Percentiles rank a stretch among this genome's conserved stretches.
Evolutionary conservation across 2,797 vertebrate genomes (phyloP).

Genomic region (Furcifer pardalis): DNA sequence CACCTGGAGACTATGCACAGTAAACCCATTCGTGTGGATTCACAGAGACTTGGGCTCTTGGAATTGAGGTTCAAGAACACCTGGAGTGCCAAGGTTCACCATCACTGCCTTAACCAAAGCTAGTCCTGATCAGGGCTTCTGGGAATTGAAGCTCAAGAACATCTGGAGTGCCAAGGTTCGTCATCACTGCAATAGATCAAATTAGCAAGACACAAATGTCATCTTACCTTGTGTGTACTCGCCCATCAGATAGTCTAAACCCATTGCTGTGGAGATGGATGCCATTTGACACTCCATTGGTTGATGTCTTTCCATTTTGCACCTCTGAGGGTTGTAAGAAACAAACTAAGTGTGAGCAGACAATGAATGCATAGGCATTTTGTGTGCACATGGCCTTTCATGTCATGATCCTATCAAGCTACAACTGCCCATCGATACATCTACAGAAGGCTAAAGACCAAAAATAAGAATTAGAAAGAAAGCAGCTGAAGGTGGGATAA

Average conservation of each 20-base stretch:
- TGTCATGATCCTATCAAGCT: not conserved
- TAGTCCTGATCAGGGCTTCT: too few relatives aligned
- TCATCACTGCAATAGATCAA: not conserved
- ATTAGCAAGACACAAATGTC: not conserved
- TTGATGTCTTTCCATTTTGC: slow-evolving; percentile 91
- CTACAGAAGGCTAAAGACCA: not conserved
- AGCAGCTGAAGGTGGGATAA: not conserved
- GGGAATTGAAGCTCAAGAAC: too few relatives aligned
- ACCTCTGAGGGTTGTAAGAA: slow-evolving; percentile 77
- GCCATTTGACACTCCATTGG: slow-evolving; percentile 91
- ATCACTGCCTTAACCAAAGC: too few relatives aligned
- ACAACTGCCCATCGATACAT: not conserved
- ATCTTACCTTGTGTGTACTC: slow-evolving; percentile 80
- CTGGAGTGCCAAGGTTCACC: too few relatives aligned
- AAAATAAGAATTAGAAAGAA: not conserved
- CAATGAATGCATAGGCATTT: not conserved
- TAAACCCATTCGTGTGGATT: too few relatives aligned
- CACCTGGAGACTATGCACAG: too few relatives aligned
- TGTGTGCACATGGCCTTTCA: not conserved
- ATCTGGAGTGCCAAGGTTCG: too few relatives aligned
- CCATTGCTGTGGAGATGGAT: slow-evolving; percentile 89
- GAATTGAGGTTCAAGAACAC: too few relatives aligned
- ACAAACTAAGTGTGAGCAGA: not conserved
- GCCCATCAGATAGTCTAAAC: slow-evolving; percentile 82
- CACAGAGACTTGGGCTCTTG: too few relatives aligned